Base-by-base conservation (phyloP, 2,888 invertebrate genomes). In the Drosophila demipolita region DNA sequence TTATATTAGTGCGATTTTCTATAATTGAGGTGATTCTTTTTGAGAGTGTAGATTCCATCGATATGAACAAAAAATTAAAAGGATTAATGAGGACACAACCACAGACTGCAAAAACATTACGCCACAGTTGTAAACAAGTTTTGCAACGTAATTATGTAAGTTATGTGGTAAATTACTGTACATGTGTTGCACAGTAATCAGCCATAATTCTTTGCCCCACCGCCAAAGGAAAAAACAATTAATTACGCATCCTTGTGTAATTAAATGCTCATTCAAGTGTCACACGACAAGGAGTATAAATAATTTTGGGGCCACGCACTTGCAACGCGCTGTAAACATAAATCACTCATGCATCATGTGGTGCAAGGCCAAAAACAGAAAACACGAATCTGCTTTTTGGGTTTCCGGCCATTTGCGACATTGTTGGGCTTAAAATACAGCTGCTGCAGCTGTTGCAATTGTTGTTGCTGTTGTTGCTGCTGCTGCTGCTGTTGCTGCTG, bases 281-380 rank as follows among this genome's bases (percentile, higher is more conserved):
- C 65, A 60, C 38, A 49, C 67, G 61, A 77, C 78, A 68, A 74
- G 82, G 52, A 73, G 73, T 70, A 74, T 78, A 75, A 76, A 82
- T 78, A 80, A 82, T 82, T 64, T 73, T 12, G 66, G 50, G 53
- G 68, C 66, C 66, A 66, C 62, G 70, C 52, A 74, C 73, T 73
- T 73, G 66, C 77, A 66, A 36, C 48, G 60, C 40, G 70, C 55
- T 66, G 50, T 52, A 57, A 68, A 79, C 86, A 87, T 88, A 88
- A 87, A 87, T 87, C 87, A 87, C 86, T 87, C 86, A 82, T 78
- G 82, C 80, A 90, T 88, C 87, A 87, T 79, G 86, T 76, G 85
- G 87, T 78, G 75, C 75, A 67, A 58, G 54, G 33, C 29, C 69
- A 61, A 75, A 65, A 71, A 55, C 60, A 66, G 50, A 59, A 60